Percentiles rank a stretch among this genome's conserved stretches.
Conservation (phyloP, 2,113 vertebrate species). For the Calyptomena viridis region DNA sequence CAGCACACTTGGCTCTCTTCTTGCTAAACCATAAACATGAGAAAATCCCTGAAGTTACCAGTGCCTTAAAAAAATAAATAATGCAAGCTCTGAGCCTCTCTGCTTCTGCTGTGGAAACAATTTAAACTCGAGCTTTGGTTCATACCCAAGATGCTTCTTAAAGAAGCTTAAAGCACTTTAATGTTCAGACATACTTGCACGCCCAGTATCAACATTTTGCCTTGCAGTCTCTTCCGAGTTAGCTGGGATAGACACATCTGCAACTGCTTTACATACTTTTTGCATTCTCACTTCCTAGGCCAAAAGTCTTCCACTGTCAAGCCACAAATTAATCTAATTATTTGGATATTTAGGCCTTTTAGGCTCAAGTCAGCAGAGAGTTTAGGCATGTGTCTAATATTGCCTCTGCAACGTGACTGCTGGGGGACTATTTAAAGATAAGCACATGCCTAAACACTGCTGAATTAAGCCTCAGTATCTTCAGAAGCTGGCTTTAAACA, state of each 20-base stretch:
- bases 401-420: not conserved
- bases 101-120: slow-evolving; percentile 11
- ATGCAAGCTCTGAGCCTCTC: not conserved
- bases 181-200: not conserved
- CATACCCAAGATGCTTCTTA: not conserved
- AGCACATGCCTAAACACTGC: not conserved
- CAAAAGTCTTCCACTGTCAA: slow-evolving; percentile 34
- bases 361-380: slow-evolving; percentile 17
- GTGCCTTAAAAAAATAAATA: slow-evolving; percentile 5
- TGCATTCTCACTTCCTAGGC: slow-evolving; percentile 15
- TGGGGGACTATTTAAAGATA: slow-evolving; percentile 30
- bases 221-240: not conserved
- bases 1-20: not conserved
- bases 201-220: not conserved
- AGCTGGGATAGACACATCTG: slow-evolving; percentile 8
- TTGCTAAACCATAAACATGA: slow-evolving; percentile 5
- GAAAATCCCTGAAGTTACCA: slow-evolving; percentile 34
- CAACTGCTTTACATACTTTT: slow-evolving; percentile 27
- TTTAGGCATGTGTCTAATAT: slow-evolving; percentile 5
- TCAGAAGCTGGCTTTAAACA: slow-evolving; percentile 5
- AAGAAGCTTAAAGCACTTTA: slow-evolving; percentile 21
- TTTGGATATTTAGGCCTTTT: slow-evolving; percentile 5
- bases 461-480: not conserved
- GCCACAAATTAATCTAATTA: slow-evolving; percentile 50
- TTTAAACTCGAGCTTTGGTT: not conserved